A percentile compares a stretch with the other conserved stretches of the same genome.
Evolutionary conservation across 2,888 invertebrate genomes (phyloP).

Genomic region (Biston betularia): DNA sequence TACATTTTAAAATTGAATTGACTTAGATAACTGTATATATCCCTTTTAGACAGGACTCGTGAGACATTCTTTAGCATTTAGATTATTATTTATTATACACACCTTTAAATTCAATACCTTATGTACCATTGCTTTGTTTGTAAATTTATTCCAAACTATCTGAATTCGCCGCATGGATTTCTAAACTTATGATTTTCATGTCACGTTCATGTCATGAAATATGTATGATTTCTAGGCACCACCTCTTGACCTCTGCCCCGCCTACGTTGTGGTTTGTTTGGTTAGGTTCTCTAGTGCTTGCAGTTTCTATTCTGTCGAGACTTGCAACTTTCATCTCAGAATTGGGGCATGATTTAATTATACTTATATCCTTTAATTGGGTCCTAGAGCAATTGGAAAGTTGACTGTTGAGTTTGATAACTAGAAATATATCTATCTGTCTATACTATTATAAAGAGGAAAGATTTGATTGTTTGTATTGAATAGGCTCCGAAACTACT

Average conservation of each 20-base stretch:
- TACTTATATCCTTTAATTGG: not conserved
- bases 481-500: too few species aligned
- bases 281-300: slow-evolving; percentile 16
- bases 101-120: too few species aligned
- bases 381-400: not conserved
- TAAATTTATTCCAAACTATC: not conserved
- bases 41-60: too few species aligned
- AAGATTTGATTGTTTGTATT: too few species aligned
- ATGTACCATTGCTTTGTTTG: not conserved
- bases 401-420: not conserved
- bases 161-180: not conserved
- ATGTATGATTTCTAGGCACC: slow-evolving; percentile 27
- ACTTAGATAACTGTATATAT: too few species aligned
- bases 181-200: slow-evolving; percentile 13
- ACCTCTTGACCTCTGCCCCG: slow-evolving; percentile 31
- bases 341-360: slow-evolving; percentile 15
- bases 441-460: too few species aligned
- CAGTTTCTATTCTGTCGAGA: slow-evolving; percentile 21
- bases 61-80: too few species aligned
- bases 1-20: too few species aligned
- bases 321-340: slow-evolving; percentile 23
- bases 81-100: too few species aligned
- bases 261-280: slow-evolving; percentile 23
- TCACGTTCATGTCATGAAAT: slow-evolving; percentile 23
- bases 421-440: too few species aligned